Base-by-base conservation (phyloP, 2,888 invertebrate genomes). In the Drosophila infuscata region DNA sequence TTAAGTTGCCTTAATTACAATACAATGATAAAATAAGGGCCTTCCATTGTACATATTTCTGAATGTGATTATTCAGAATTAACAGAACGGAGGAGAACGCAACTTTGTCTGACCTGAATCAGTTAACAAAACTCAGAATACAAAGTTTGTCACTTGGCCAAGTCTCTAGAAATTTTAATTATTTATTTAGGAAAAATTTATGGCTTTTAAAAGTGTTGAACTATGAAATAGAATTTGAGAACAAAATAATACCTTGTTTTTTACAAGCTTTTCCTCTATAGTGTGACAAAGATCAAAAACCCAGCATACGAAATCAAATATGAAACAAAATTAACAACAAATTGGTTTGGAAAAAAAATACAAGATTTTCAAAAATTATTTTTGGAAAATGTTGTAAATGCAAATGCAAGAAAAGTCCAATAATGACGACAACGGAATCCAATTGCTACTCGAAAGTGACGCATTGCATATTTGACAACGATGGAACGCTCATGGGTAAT, bases 401-500 rank as follows among this genome's bases (percentile, higher is more conserved):
- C 17, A 38, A 41, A 51, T n/a, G 7, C n/a, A 25, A 49, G 41
- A 35, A 38, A 5, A 30, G 7, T 12, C 1, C n/a, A 20, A 38
- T n/a, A 25, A 76, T 68, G 72, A 0, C 61, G 20, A 0, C 32
- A 17, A 9, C 15, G 0, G 11, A 30, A 1, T 0, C 3, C 0
- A 33, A 53, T 15, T 6, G 20, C 3, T 33, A 49, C 4, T 46
- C 29, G 0, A 41, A 12, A 9, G 79, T 89, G 43, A 74, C 82
- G 2, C 85, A 86, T 17, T 68, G 76, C 63, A 84, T 86, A 20
- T 89, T 86, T 7, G 85, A 86, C 63, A 72, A 70, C 30, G 85
- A 86, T 76, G 85, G 85, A 30, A 88, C 84, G 0, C 29, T 86
- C 8, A 70, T 86, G 74, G 80, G 85, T 89, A 62, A 58, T 6